A percentile compares a stretch with the other conserved stretches of the same genome.
Conservation (phyloP, 64 coral and sea anemone species). For the Porites lutea region DNA sequence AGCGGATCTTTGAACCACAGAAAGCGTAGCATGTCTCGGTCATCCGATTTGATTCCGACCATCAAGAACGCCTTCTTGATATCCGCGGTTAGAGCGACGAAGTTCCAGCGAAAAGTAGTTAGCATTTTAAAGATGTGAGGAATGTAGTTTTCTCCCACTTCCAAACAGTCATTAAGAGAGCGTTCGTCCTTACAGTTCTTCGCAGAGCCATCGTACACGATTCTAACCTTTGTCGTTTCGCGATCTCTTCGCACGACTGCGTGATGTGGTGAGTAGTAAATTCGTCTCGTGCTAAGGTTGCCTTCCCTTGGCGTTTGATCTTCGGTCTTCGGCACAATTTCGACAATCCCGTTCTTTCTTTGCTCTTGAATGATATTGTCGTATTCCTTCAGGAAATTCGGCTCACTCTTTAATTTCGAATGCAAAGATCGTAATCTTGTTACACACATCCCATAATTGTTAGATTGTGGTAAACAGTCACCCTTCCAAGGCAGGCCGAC, state of each 20-base stretch:
- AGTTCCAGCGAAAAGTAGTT: neutral
- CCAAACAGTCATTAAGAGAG: slow-evolving; percentile 28
- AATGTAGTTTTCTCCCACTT: slow-evolving; percentile 11
- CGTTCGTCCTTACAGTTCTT: slow-evolving; percentile 38
- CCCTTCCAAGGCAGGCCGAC: slow-evolving; percentile 71
- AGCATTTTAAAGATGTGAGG: neutral
- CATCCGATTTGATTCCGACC: neutral
- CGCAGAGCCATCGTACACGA: slow-evolving; percentile 80
- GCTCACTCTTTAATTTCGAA: neutral
- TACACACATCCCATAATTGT: slow-evolving; percentile 52
- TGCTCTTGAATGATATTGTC: slow-evolving; percentile 60
- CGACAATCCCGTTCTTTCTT: slow-evolving; percentile 2
- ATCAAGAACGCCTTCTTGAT: slow-evolving; percentile 50
- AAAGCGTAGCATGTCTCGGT: slow-evolving; percentile 26
- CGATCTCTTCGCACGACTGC: slow-evolving; percentile 62
- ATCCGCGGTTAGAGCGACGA: neutral
- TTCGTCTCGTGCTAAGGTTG: neutral
- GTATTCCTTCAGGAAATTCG: slow-evolving; percentile 18
- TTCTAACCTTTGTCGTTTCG: slow-evolving; percentile 69
- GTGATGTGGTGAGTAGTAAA: slow-evolving; percentile 59
- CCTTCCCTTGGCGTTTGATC: too few species aligned
- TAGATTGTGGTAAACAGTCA: slow-evolving; percentile 33
- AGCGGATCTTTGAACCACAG: slow-evolving; percentile 1
- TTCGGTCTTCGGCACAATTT: neutral
- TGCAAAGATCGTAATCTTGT: slow-evolving; percentile 36